Percentiles rank a stretch among this genome's conserved stretches.
These are phyloP conservation scores for Pyrgus malvae DNA, from an alignment of 2,888 invertebrate species.

Conservation along the genomic window DNA sequence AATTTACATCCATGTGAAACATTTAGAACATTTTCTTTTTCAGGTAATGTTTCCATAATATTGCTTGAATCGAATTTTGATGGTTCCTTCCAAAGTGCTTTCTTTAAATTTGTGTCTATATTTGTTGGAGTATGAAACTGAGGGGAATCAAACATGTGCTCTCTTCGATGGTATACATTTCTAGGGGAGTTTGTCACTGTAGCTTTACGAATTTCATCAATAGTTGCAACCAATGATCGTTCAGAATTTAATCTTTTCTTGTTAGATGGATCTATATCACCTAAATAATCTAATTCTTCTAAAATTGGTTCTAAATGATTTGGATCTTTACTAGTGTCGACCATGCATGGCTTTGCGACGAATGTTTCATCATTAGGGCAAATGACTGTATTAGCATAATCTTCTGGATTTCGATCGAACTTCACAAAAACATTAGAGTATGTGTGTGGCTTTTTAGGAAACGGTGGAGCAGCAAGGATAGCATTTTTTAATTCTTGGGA, in stretches of 20 bases:
- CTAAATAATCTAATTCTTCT: conserved; percentile 81
- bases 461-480: conserved; percentile 67
- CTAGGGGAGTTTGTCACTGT: conserved; percentile 81
- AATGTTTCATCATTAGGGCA: conserved; percentile 75
- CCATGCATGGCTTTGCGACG: conserved; percentile 79
- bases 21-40: conserved; percentile 64
- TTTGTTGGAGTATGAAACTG: conserved; percentile 56
- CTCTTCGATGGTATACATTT: conserved; percentile 79
- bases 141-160: conserved; percentile 74
- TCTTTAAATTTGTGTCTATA: conserved; percentile 62
- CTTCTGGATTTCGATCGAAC: conserved; percentile 69
- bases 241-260: conserved; percentile 75
- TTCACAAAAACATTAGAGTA: conserved; percentile 75
- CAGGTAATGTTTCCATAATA: conserved; percentile 66
- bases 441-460: conserved; percentile 68
- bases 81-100: conserved; percentile 75
- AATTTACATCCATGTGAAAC: conserved; percentile 53
- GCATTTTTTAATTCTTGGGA: conserved; percentile 73
- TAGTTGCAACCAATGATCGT: conserved; percentile 83
- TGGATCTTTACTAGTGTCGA: conserved; percentile 75
- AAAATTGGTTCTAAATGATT: conserved; percentile 78
- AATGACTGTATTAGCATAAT: conserved; percentile 78
- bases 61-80: conserved; percentile 69
- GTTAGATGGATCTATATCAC: conserved; percentile 63
- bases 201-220: conserved; percentile 83